Evolutionary conservation across 2,797 vertebrate genomes (phyloP).

Genomic region (Urophycis tenuis): DNA sequence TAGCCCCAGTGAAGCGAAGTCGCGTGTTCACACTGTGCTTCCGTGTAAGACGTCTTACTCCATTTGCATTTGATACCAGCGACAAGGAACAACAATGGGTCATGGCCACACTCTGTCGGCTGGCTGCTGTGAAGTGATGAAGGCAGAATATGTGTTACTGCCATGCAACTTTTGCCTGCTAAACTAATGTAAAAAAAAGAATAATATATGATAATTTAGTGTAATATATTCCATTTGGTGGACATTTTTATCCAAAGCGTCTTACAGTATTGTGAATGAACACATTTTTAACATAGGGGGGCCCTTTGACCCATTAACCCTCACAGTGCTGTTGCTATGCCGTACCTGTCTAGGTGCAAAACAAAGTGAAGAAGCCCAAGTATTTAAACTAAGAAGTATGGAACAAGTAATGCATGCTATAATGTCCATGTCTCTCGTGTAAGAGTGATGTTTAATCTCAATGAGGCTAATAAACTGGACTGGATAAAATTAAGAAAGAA

Average conservation of each 20-base stretch:
- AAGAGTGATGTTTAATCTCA: neutral
- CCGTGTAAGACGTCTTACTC: neutral
- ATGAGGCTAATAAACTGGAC: neutral
- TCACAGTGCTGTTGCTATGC: neutral
- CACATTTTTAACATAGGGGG: neutral
- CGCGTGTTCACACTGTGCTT: slow-evolving; percentile 47
- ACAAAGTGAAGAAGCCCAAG: neutral
- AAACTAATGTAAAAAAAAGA: neutral
- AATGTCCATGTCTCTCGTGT: neutral
- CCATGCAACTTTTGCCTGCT: neutral
- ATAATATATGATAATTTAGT: neutral
- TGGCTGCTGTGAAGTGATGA: neutral
- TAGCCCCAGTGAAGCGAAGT: slow-evolving; percentile 74
- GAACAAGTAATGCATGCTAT: neutral
- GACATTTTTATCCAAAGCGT: neutral
- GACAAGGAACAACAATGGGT: neutral
- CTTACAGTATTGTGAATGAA: neutral
- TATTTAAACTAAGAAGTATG: neutral
- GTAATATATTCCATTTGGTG: slow-evolving; percentile 1
- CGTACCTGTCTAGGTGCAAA: neutral
- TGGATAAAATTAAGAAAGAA: neutral
- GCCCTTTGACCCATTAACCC: neutral
- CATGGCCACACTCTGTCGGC: neutral
- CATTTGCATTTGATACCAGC: neutral
- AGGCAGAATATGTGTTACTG: neutral